Evolutionary conservation across 2,797 vertebrate genomes (phyloP).

Genomic region (Acipenser ruthenus): DNA sequence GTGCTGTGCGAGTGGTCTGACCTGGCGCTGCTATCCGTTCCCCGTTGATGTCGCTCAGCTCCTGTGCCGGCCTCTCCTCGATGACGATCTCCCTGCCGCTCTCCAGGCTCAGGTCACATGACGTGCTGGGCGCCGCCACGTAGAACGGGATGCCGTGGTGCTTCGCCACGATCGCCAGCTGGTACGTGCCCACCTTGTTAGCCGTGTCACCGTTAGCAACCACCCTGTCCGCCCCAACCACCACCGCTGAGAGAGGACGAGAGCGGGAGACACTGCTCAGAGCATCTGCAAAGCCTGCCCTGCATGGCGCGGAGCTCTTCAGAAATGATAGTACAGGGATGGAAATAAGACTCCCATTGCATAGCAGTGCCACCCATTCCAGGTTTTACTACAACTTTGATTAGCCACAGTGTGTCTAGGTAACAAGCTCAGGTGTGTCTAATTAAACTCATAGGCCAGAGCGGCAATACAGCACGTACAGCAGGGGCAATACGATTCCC

Average conservation of each 20-base stretch:
- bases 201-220: constrained; percentile 86
- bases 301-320: too few relatives aligned
- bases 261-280: background rate
- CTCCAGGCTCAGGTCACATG: constrained; percentile 75
- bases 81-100: constrained; percentile 73
- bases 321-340: too few relatives aligned
- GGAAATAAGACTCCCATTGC: too few relatives aligned
- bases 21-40: constrained; percentile 72
- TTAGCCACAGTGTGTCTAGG: too few relatives aligned
- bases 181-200: constrained; percentile 89
- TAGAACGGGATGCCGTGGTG: constrained; percentile 84
- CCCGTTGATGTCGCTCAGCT: constrained; percentile 78
- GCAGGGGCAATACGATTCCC: too few relatives aligned
- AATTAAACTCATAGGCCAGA: too few relatives aligned
- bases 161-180: constrained; percentile 77
- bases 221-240: constrained; percentile 83
- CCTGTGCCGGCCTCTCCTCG: constrained; percentile 73
- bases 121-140: constrained; percentile 86
- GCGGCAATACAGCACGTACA: too few relatives aligned
- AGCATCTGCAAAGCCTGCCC: too few relatives aligned
- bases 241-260: constrained; percentile 58
- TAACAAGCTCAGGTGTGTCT: too few relatives aligned
- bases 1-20: constrained; percentile 23
- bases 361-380: too few relatives aligned
- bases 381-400: too few relatives aligned